Evolutionary conservation across 92 coral and sea anemone species (phyloP), one percentile per base, ranked within the genome.

Genomic region (Virgularia gustaviana): DNA sequence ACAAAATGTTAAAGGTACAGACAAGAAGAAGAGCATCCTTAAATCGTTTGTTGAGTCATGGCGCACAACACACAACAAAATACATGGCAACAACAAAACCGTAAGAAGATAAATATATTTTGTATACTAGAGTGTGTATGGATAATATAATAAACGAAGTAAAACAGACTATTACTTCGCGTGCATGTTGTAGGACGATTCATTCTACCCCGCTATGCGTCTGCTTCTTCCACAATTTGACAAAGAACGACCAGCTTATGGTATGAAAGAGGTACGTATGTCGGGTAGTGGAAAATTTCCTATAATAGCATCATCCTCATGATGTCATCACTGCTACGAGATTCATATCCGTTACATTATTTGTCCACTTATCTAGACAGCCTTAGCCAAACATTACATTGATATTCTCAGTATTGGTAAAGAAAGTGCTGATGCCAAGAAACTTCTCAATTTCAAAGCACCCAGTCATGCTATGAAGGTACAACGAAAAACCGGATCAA

Each of bases 191-290:
- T 57, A 92, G 98, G 71, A 89, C 43, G 98, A 92, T 47, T 92
- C 94, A 13, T 81, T 92, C 70, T 87, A 79, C 52, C 86, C 98
- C 42, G 92, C 85, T 10, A 82, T 92, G 87, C 77, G 98, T 34
- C 86, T 92, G 49, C 79, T 92, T 29, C 58, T 92, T 24, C 98
- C 98, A 25, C 96, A 92, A 3, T 70, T 92, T 76, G 98, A 92
- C 74, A 92, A 86, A 56, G 96, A 92, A 57, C 83, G 98, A 52
- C 87, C 92, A 9, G 96, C 96, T 12, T 92, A 92, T 87, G 98
- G 98, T 41, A 89, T 92, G 84, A 92, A 92, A 70, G 98, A 92
- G 96, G 97, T 90, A 58, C 5, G 61, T 2, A 0, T 9, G n/a
- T 7, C 9, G 1, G 28, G 10, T 36, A n/a, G 31, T 4, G 15